Evolutionary conservation across 2,797 vertebrate genomes (phyloP), one percentile per base, ranked within the genome.

Genomic region (Cirrhinus mrigala): DNA sequence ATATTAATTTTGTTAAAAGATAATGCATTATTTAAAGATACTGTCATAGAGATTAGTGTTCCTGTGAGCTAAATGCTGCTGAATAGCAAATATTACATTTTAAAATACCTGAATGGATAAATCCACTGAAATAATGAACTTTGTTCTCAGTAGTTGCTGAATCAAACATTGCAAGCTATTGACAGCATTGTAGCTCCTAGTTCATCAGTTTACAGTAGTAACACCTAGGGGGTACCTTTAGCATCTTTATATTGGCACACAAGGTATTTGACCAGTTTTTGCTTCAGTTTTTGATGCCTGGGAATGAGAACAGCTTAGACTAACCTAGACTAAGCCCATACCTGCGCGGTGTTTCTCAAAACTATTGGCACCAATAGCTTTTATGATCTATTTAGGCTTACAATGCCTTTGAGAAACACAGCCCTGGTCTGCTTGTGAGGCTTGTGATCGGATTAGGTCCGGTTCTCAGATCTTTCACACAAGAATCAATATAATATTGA

Each of bases 281-380:
- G n/a, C 69, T 73, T 50, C 27, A 11, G 69, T 18, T 74, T 73
- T 27, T 29, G 2, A 6, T 52, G 46, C 71, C 15, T 74, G 40
- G 22, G 69, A 71, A 24, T 71, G 12, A 48, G 22, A 71, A 71
- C 0, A 0, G 40, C 6, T 46, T 71, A n/a, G n/a, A 1, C 22
- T 14, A 33, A 52, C 44, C 48, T 52, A 33, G 24, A 84, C 29
- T 52, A 12, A 79, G n/a, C 58, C 82, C 84, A 60, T 91, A 98
- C 97, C 94, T 97, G 89, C 96, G 96, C 85, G 93, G 95, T 46
- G 22, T 71, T 71, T 71, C 40, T 22, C 37, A 46, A 46, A 71
- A 44, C 40, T 22, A 24, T 4, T 46, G 22, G 12, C 22, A 71
- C 69, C 22, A 70, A 46, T 3, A 44, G 40, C 11, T 22, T 70